Base-by-base conservation (phyloP, 2,888 invertebrate species). In the Melikaiella ostensackeni region DNA sequence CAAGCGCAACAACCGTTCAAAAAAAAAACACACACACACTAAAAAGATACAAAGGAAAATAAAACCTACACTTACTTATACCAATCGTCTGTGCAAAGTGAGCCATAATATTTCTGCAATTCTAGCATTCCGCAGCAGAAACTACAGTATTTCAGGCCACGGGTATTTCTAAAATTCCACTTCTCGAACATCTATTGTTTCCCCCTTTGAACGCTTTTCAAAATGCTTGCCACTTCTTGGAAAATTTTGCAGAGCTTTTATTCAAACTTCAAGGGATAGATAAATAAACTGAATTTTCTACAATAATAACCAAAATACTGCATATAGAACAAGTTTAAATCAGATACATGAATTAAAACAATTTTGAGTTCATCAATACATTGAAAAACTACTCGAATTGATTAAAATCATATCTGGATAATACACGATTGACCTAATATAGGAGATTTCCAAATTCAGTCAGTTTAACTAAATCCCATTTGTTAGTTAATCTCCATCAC, bases 31-130 rank as follows among this genome's bases (percentile, higher is more conserved):
- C 3, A 13, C 13, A 38, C 2, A 33, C 35, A 5, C 16, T 42
- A 13, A 38, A 38, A 61, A 61, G 4, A 16, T 0, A 35, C 21
- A 11, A 21, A 19, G n/a, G 8, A 35, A n/a, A n/a, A 19, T 33
- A 63, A 35, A 35, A 35, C 21, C 5, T 16, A 16, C 42, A 42
- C 16, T 42, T 42, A 42, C 16, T 42, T 5, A 42, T 5, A 11
- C 21, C n/a, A 62, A 62, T 63, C 35, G 13, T 35, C n/a, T 8
- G 21, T 63, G 33, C 21, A 35, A 64, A 38, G 42, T 64, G 42
- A 64, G 35, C 63, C 21, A 64, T 64, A 64, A 64, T 64, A 42
- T 64, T 64, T 64, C 21, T 42, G 64, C n/a, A 64, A 64, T 64
- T 64, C 38, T 42, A 64, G 42, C 64, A 64, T 64, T 42, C 64